Base-by-base conservation (phyloP, 2,113 vertebrate genomes). In the Tupaia tana region DNA sequence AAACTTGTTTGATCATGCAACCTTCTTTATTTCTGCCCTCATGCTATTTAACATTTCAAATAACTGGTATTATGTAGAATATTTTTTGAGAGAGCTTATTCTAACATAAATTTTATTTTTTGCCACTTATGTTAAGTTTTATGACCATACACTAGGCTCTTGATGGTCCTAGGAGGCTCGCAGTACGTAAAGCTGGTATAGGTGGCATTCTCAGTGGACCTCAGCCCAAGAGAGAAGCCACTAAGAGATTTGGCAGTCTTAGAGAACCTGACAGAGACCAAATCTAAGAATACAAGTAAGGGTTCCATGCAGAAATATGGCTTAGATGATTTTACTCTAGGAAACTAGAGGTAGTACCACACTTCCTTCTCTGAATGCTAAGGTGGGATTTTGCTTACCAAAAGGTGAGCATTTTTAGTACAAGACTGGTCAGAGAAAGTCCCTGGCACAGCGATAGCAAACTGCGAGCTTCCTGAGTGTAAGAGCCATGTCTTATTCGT, bases 51-150 rank as follows among this genome's bases (percentile, higher is more conserved):
- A 70, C 63, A 82, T 91, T 67, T 20, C 54, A 56, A 91, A 88
- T 64, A 82, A 82, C 58, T 75, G n/a, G 12, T 87, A 63, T 91
- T 93, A 89, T 93, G 11, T 69, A 34, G 86, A 94, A 83, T 92
- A 86, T 20, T 63, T 93, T 75, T 79, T 79, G 77, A 80, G 66
- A 79, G 58, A 66, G 9, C n/a, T 73, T 88, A 69, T 73, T n/a
- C 64, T 90, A 25, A 64, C 34, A 52, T 22, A 74, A 54, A 27
- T 0, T 22, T 80, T 85, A 77, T 59, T 94, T 74, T 81, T 94
- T 74, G n/a, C 66, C 43, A 69, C 25, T 69, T 74, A 9, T 5
- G 31, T 74, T 74, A 83, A 61, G 63, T 81, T 63, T 87, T 59
- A 64, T 79, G 54, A 70, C 31, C 43, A 3, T n/a, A 70, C 16